These are phyloP conservation scores for Monochamus saltuarius DNA, from an alignment of 1,140 invertebrate genomes.

Conservation along the genomic window DNA sequence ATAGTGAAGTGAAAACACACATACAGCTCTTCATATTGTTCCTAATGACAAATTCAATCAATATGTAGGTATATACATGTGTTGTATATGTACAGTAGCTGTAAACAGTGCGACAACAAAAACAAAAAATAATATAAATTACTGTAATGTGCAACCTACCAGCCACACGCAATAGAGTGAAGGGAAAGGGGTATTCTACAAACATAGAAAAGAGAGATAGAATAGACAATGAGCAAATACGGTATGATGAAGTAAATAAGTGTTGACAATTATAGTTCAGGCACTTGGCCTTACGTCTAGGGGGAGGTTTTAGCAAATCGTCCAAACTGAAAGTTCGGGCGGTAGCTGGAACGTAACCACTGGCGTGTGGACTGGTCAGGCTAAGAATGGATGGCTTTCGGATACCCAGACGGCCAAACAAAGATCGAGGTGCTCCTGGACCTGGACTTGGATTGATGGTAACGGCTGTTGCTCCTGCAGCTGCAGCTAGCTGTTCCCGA, in stretches of 20 bases:
- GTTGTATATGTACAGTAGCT: conserved; percentile 16
- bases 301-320: conserved; percentile 74
- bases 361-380: conserved; percentile 63
- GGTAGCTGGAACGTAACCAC: conserved; percentile 54
- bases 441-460: conserved; percentile 49
- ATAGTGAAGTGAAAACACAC: too few species aligned
- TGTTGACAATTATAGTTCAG: conserved; percentile 26
- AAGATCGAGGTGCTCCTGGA: conserved; percentile 57
- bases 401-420: conserved; percentile 75
- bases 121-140: conserved; percentile 17
- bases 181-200: conserved; percentile 30
- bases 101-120: conserved; percentile 23
- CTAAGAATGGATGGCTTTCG: conserved; percentile 77
- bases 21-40: not conserved
- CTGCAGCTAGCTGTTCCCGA: conserved; percentile 51
- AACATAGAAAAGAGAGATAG: conserved; percentile 5
- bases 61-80: conserved; percentile 24
- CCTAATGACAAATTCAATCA: not conserved
- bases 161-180: conserved; percentile 52
- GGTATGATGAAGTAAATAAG: not conserved
- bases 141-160: conserved; percentile 51
- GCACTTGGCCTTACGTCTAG: conserved; percentile 64
- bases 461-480: conserved; percentile 44
- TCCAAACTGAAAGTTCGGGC: conserved; percentile 76
- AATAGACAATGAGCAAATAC: not conserved